Evolutionary conservation across 2,113 vertebrate species (phyloP).

Genomic region (Uropsilus gracilis): DNA sequence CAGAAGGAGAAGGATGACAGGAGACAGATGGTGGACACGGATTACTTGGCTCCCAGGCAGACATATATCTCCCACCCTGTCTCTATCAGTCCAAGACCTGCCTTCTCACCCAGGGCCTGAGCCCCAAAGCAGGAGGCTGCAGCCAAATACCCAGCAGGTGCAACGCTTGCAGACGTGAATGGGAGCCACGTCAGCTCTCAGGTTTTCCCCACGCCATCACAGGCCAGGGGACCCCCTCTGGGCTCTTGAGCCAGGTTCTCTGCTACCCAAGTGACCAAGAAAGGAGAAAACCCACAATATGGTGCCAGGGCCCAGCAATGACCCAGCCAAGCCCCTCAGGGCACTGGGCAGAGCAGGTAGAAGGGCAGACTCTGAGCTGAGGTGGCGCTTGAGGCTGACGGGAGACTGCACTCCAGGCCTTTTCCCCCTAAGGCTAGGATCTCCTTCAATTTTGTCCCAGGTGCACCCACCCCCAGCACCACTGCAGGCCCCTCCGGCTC

Average conservation of each 20-base stretch:
- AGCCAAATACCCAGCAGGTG: neutral
- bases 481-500: neutral
- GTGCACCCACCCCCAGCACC: neutral
- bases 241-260: neutral
- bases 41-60: neutral
- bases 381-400: neutral
- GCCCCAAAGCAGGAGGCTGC: neutral
- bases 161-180: neutral
- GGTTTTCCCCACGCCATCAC: accelerated
- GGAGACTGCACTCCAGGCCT: neutral
- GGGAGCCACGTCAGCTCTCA: neutral
- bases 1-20: neutral
- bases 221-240: neutral
- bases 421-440: neutral
- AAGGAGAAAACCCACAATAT: neutral
- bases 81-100: neutral
- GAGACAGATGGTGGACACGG: neutral
- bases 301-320: neutral
- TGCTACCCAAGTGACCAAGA: no score
- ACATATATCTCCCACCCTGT: neutral
- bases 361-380: neutral
- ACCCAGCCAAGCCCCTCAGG: neutral
- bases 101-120: neutral
- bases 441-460: neutral
- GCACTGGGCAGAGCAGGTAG: neutral